Base-by-base conservation (phyloP, 2,888 invertebrate genomes). In the Diadromus collaris region DNA sequence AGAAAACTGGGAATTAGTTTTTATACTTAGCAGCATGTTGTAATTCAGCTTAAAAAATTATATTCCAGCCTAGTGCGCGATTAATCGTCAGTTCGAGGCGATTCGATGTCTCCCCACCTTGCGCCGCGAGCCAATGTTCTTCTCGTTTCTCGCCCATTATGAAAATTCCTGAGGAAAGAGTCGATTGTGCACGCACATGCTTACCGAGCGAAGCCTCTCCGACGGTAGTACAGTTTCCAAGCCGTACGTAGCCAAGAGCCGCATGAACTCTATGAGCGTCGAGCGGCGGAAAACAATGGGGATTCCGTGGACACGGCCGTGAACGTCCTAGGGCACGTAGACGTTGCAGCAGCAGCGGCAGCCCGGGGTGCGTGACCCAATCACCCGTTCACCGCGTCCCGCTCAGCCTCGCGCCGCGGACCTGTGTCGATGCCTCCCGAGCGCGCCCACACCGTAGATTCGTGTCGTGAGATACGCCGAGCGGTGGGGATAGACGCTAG, bases 331-430 rank as follows among this genome's bases (percentile, higher is more conserved):
- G 87, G 87, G 84, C 85, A 85, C 84, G 85, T 86, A 86, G 84
- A 86, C 85, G 83, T 69, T 64, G 67, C 61, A 13, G 32, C 61
- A 67, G 54, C 61, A 46, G 64, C 38, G 24, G 69, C 75, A 71
- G 71, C 85, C 86, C 85, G 88, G 87, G 89, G 89, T 89, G 88
- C 88, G 88, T 89, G 89, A 89, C 89, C 88, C 86, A 88, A 88
- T 89, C 89, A 88, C 87, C 86, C 88, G 88, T 87, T 88, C 88
- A 85, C 86, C 83, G 84, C 67, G 72, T 83, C 78, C 81, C 79
- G 76, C 84, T 77, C 58, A 72, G 72, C 63, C 74, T 71, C 68
- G 64, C 56, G 60, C 68, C 68, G 64, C 56, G 60, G 51, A 13
- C 63, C 61, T 34, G 46, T 54, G 69, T 67, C 46, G 71, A 58